Base-by-base conservation (phyloP, 1,140 invertebrate genomes). In the Magallana gigas region DNA sequence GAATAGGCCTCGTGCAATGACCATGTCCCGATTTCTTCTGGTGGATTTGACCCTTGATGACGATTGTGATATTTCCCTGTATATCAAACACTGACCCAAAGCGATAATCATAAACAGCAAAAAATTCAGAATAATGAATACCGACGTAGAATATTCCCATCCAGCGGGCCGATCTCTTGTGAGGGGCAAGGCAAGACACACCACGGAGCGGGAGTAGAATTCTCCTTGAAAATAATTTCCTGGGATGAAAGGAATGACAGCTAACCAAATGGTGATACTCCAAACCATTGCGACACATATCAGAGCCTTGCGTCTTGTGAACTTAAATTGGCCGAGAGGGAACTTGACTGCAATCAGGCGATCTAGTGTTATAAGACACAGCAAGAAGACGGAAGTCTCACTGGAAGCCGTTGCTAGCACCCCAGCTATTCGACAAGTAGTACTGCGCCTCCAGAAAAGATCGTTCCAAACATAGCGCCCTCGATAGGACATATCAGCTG, bases 11-110 rank as follows among this genome's bases (percentile, higher is more conserved):
- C 86, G 88, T 16, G 91, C 90, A n/a, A 92, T 89, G 11, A 71
- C 59, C 36, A 90, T 57, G 16, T 92, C 90, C 62, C 87, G 88
- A 95, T 95, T 29, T 95, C 94, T 14, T 95, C 95, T 94, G 7
- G 36, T 97, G 91, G 29, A 96, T 95, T 18, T 56, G 16, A 71
- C 48, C 8, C 60, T 56, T 5, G 18, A 9, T 6, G 48, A 56
- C 57, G 23, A 81, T 29, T 9, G 64, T 14, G 58, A 81, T 14
- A 84, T 23, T n/a, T 85, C 81, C 71, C 36, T 84, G 85, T 91
- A 90, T 11, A 90, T 90, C 0, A 85, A 82, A 12, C 87, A 56
- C 80, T 92, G 91, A 8, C 90, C 90, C 12, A 90, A 57, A 5
- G 89, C 90, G 76, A 92, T 90, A 11, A 91, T 57, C 1, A 90